Percentiles rank a stretch among this genome's conserved stretches.
Evolutionary conservation across 2,797 vertebrate species (phyloP).

Genomic region (Loris lydekkerianus): DNA sequence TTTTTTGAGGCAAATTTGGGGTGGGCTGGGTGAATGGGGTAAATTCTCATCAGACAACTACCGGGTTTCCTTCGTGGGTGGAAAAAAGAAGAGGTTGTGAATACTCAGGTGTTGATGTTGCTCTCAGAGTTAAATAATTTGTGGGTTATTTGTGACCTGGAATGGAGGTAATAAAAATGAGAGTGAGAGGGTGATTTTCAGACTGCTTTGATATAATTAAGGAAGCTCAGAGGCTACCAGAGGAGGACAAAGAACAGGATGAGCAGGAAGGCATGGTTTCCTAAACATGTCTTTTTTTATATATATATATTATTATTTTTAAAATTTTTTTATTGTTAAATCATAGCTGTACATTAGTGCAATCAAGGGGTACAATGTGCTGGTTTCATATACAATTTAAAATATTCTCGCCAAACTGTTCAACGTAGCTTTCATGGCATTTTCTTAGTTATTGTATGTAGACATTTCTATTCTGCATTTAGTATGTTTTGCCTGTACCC

Average conservation of each 20-base stretch:
- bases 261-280: background rate
- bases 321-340: no score
- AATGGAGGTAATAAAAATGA: constrained; percentile 5
- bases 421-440: no score
- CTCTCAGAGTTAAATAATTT: background rate
- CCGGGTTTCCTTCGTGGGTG: constrained; percentile 10
- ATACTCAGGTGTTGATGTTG: background rate
- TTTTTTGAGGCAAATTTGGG: background rate
- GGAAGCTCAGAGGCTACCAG: background rate
- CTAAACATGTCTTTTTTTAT: background rate
- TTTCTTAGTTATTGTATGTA: no score
- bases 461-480: no score
- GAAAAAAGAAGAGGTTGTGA: constrained; percentile 19
- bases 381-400: no score
- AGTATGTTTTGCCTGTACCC: no score
- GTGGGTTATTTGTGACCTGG: background rate
- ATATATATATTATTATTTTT: no score
- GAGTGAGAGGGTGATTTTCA: background rate
- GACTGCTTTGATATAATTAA: background rate
- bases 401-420: no score
- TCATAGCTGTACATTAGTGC: no score
- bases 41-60: background rate
- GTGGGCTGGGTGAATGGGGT: background rate
- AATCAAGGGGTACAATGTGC: no score
- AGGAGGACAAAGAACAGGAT: background rate